Base-by-base conservation (phyloP, 2,888 invertebrate genomes). In the Leistus spinibarbis region DNA sequence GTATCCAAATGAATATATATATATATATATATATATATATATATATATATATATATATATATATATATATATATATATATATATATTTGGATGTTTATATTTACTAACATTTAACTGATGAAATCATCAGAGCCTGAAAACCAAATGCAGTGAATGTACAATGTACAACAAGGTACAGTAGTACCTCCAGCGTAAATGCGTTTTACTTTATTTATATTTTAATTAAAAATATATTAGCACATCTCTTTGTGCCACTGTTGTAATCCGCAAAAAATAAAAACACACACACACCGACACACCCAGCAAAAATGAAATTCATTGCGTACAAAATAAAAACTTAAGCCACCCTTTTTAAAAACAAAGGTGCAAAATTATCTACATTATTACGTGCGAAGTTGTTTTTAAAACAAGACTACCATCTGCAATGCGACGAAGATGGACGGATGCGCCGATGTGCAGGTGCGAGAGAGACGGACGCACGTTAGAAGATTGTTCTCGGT, bases 201-300 rank as follows among this genome's bases (percentile, higher is more conserved):
- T 54, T 73, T 73, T 73, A 60, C 57, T 73, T 73, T 73, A 73
- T 73, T 73, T 73, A 73, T 73, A 73, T 67, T 73, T 73, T 73
- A 73, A 73, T 73, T 73, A 64, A 64, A 64, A 73, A 73, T 67
- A 67, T 53, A 63, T 54, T 27, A 62, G 27, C 17, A 23, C 66
- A 66, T 65, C 19, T 40, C 67, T 73, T 66, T 73, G 67, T 73
- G 69, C 66, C 40, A 10, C 19, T 22, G n/a, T n/a, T n/a, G 56
- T 66, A 72, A 72, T 73, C 67, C 67, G 9, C 67, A 67, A 67
- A 40, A 72, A 73, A 17, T 57, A 66, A 54, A 22, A 57, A 13
- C 22, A 66, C 22, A 62, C 7, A 16, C 17, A 16, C 16, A 64
- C n/a, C n/a, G n/a, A n/a, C n/a, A n/a, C n/a, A n/a, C n/a, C n/a